These are phyloP conservation scores for Hormaphis cornu DNA, from an alignment of 1,140 invertebrate genomes.

Conservation along the genomic window DNA sequence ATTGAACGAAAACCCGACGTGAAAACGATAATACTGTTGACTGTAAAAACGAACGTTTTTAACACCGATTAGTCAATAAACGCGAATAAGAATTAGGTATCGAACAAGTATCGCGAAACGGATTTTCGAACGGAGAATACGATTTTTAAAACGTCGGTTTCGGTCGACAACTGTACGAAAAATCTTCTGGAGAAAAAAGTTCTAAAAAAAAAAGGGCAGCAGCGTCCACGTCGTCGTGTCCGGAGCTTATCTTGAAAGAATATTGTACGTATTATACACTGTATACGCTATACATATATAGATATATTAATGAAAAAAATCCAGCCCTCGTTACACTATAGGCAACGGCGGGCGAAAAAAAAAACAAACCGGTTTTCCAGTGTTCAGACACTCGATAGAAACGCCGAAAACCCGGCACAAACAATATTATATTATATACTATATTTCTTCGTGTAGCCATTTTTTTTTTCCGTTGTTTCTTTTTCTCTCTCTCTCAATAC, in stretches of 20 bases:
- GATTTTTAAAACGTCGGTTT: no score
- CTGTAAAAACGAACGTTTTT: no score
- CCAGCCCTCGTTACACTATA: conserved; percentile 19
- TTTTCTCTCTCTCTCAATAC: not conserved
- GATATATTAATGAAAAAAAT: no score
- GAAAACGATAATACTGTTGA: no score
- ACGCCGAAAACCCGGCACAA: conserved; percentile 28
- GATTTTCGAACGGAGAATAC: no score
- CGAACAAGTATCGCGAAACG: no score
- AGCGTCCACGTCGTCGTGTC: not conserved
- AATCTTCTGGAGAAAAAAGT: conserved; percentile 14
- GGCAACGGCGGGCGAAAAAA: conserved; percentile 25
- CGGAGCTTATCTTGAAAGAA: conserved; percentile 14
- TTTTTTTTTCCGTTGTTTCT: not conserved
- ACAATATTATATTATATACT: no score
- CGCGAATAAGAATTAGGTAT: no score
- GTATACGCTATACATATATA: no score
- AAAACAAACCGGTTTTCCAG: conserved; percentile 25
- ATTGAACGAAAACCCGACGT: no score
- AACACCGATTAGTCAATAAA: no score
- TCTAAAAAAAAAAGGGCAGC: not conserved
- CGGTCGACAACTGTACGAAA: no score
- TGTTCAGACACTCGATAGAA: conserved; percentile 26
- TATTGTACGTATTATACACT: conserved; percentile 16
- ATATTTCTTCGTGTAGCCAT: conserved; percentile 28